Evolutionary conservation across 2,113 vertebrate genomes (phyloP).

Genomic region (Vanacampus margaritifer): DNA sequence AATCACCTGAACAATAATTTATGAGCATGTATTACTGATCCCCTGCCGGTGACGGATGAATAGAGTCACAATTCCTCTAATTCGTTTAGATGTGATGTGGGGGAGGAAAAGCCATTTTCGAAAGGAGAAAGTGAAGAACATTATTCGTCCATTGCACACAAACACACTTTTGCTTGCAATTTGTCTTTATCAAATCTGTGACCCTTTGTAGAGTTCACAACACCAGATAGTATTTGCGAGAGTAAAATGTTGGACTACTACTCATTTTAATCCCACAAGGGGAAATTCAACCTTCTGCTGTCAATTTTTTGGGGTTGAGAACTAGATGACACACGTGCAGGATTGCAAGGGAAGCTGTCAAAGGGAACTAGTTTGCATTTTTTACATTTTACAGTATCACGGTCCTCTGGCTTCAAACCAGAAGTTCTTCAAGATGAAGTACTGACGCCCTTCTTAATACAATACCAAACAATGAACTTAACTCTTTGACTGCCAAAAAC

Average conservation of each 20-base stretch:
- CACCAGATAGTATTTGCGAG: neutral
- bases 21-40: slow-evolving; percentile 3
- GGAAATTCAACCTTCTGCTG: too few relatives aligned
- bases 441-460: too few relatives aligned
- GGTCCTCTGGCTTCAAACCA: too few relatives aligned
- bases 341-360: too few relatives aligned
- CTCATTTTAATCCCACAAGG: neutral
- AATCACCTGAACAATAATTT: neutral
- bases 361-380: too few relatives aligned
- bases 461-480: too few relatives aligned
- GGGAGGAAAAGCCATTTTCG: neutral
- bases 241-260: neutral
- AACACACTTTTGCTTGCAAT: neutral
- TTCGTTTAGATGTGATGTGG: neutral
- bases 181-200: neutral
- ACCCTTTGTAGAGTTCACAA: neutral
- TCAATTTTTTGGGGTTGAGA: too few relatives aligned
- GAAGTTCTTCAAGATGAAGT: too few relatives aligned
- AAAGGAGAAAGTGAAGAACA: neutral
- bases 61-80: neutral
- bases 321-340: too few relatives aligned
- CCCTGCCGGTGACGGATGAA: neutral
- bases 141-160: neutral
- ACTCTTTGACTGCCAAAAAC: too few relatives aligned
- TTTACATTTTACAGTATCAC: too few relatives aligned